Evolutionary conservation across 2,888 invertebrate genomes (phyloP).

Genomic region (Eupithecia insigniata): DNA sequence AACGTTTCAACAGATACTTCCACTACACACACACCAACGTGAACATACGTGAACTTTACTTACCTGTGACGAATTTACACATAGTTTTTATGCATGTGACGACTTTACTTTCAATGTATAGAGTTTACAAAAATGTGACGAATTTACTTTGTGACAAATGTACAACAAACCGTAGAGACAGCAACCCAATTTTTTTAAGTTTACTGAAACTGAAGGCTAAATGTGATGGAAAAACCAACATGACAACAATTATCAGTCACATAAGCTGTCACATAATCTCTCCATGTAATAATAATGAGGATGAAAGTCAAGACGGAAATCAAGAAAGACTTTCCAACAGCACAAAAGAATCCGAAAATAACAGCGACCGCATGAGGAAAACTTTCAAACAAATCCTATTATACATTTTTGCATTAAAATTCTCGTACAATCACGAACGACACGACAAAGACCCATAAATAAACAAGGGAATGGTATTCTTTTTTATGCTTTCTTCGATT

Average conservation of each 20-base stretch:
- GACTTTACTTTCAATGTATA: no score
- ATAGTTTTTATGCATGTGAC: no score
- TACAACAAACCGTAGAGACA: no score
- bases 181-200: background rate
- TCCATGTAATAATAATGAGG: background rate
- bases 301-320: slow-evolving; percentile 4
- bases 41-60: no score
- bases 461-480: slow-evolving; percentile 37
- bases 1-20: no score
- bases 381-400: slow-evolving; percentile 15
- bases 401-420: slow-evolving; percentile 24
- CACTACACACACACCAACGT: no score
- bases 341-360: slow-evolving; percentile 14
- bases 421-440: slow-evolving; percentile 15
- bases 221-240: background rate
- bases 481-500: slow-evolving; percentile 33
- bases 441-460: slow-evolving; percentile 32
- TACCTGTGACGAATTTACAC: no score
- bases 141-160: no score
- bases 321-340: slow-evolving; percentile 13
- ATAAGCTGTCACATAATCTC: background rate
- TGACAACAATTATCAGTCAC: background rate
- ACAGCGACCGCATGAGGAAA: slow-evolving; percentile 21
- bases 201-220: no score
- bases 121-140: no score